phyloP scores from a whole-genome alignment of 2,113 vertebrate genomes.

The Notarius quadriscutis region DNA sequence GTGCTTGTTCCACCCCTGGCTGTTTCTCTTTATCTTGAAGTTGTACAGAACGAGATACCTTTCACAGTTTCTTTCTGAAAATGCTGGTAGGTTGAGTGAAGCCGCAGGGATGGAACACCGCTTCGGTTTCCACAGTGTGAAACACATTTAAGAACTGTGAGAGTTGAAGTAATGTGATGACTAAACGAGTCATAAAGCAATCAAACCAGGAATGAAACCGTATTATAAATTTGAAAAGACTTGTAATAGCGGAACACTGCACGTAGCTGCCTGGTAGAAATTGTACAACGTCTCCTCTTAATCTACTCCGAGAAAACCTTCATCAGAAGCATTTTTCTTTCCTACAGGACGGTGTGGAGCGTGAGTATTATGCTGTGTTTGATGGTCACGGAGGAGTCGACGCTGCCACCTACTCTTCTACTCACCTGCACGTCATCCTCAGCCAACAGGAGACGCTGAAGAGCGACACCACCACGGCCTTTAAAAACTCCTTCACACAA shows the following conservation, averaged over 20 bases:
- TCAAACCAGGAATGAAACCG: background rate
- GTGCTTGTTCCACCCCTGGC: background rate
- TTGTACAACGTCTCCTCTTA: background rate
- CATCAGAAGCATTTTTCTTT: no score
- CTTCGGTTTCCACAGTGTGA: background rate
- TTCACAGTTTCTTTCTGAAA: background rate
- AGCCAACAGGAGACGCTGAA: conserved; percentile 74
- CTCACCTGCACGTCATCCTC: conserved; percentile 81
- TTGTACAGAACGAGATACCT: background rate
- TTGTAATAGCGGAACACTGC: background rate
- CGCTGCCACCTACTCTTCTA: conserved; percentile 82
- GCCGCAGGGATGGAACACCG: background rate
- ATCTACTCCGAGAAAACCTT: background rate
- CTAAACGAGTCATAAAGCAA: background rate
- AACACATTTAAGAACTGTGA: background rate
- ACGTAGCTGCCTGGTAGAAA: background rate
- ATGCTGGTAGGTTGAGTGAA: background rate
- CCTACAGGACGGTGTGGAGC: conserved; percentile 75
- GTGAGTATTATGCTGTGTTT: conserved; percentile 89
- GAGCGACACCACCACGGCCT: conserved; percentile 73
- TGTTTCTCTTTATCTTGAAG: background rate
- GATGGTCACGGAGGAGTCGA: conserved; percentile 93
- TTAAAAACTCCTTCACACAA: conserved; percentile 78
- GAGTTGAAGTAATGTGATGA: background rate
- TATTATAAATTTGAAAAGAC: background rate